Base-by-base conservation (phyloP, 2,888 invertebrate genomes). In the Cataglyphis albicans region DNA sequence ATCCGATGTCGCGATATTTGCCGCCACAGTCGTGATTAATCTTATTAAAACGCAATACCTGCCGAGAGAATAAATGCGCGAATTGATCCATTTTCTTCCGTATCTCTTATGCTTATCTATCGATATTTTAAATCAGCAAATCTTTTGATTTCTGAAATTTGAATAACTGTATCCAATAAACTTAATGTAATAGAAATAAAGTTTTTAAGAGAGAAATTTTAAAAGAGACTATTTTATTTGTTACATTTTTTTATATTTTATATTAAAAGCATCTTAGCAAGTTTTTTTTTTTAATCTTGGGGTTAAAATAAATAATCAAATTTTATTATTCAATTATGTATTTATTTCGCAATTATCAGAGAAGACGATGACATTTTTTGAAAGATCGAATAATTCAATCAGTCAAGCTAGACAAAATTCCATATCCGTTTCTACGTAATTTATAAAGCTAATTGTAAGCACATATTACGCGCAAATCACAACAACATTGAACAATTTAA, bases 1-100 rank as follows among this genome's bases (percentile, higher is more conserved):
- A 68, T 68, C 41, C 21, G 32, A 68, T 6, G 21, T 65, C 6
- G n/a, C 59, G 32, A 70, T 44, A 68, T 78, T 78, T 68, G 15
- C 29, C 29, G 6, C 9, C 25, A 68, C 57, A 25, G 35, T 25
- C 1, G 15, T 32, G 59, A 70, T 44, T 78, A 76, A 75, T 65
- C 3, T 38, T 67, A 15, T 7, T 67, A 12, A 75, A 1, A 75
- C 12, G 2, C 10, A 65, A 78, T 21, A 15, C 15, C 25, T 18
- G 32, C 4, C 6, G 32, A 5, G 12, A 6, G 21, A 70, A 78
- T 59, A 59, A 78, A 70, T 57, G n/a, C 29, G 9, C 70, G 21
- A 38, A 55, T 70, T 55, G 21, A 70, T 5, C 12, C 5, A 35
- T 32, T 32, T 18, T 6, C 29, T 59, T 29, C 25, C 7, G 15